phyloP scores from a whole-genome alignment of 2,797 vertebrate species.

The Lophius americanus region DNA sequence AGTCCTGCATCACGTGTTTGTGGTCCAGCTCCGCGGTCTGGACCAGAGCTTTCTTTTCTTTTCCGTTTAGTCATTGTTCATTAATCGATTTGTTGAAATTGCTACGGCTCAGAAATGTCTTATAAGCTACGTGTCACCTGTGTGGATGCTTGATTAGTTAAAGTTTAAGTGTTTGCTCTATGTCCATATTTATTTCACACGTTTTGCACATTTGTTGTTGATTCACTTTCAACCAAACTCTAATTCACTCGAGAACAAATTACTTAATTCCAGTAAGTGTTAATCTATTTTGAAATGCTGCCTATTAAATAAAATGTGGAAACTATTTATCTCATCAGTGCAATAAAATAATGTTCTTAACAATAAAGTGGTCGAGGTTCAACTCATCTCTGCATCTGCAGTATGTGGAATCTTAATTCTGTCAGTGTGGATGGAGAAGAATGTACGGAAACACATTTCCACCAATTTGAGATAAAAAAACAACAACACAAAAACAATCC shows the following conservation, averaged over 20 bases:
- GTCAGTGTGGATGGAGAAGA: no score
- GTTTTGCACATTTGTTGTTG: conserved; percentile 42
- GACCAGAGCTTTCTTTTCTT: background rate
- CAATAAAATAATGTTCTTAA: conserved; percentile 60
- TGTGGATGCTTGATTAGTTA: conserved; percentile 7
- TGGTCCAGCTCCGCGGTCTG: background rate
- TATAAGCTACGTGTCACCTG: conserved; percentile 41
- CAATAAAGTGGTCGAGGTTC: background rate
- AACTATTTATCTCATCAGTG: conserved; percentile 58
- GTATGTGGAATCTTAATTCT: background rate
- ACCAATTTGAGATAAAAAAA: no score
- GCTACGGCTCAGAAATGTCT: background rate
- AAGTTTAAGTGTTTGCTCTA: conserved; percentile 23
- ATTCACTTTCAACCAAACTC: conserved; percentile 54
- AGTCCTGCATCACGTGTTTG: background rate
- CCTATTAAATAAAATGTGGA: conserved; percentile 51
- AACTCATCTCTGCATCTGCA: background rate
- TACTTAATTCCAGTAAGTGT: conserved; percentile 66
- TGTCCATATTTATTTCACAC: conserved; percentile 49
- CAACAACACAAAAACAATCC: no score
- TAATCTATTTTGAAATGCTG: conserved; percentile 49
- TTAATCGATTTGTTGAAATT: background rate
- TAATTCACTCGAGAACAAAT: conserved; percentile 61
- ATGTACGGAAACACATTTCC: no score
- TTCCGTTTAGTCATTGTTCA: background rate